Percentiles rank a stretch among this genome's conserved stretches.
phyloP scores from a whole-genome alignment of 2,113 vertebrate species.

The Chaetodon trifascialis region DNA sequence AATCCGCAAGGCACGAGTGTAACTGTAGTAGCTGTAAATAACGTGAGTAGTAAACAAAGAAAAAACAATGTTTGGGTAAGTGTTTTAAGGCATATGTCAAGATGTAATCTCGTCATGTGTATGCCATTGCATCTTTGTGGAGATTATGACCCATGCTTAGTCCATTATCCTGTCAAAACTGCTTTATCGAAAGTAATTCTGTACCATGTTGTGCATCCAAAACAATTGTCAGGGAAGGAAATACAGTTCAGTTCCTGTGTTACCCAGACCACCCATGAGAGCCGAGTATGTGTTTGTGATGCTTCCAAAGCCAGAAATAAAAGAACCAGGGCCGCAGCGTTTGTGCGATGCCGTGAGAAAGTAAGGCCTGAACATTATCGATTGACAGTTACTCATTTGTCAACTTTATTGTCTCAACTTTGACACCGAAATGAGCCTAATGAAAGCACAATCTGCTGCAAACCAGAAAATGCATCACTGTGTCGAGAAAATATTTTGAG shows the following conservation, averaged over 20 bases:
- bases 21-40: not conserved
- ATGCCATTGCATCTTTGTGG: not conserved
- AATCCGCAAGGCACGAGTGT: not conserved
- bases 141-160: not conserved
- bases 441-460: not conserved
- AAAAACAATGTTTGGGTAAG: not conserved
- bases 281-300: not conserved
- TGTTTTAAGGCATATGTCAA: not conserved
- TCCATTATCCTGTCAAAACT: not conserved
- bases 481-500: not conserved
- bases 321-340: not conserved
- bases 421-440: conserved; percentile 6
- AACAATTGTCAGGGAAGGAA: not conserved
- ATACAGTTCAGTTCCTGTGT: not conserved
- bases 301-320: not conserved
- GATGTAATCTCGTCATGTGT: not conserved
- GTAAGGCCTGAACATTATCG: no score
- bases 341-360: no score
- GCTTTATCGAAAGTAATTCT: not conserved
- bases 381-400: not conserved
- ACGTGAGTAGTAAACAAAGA: not conserved
- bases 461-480: not conserved
- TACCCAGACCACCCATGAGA: conserved; percentile 6
- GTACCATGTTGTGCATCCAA: not conserved
- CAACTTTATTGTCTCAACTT: not conserved